Conservation (phyloP, 1,140 invertebrate genomes). For the Apis florea region DNA sequence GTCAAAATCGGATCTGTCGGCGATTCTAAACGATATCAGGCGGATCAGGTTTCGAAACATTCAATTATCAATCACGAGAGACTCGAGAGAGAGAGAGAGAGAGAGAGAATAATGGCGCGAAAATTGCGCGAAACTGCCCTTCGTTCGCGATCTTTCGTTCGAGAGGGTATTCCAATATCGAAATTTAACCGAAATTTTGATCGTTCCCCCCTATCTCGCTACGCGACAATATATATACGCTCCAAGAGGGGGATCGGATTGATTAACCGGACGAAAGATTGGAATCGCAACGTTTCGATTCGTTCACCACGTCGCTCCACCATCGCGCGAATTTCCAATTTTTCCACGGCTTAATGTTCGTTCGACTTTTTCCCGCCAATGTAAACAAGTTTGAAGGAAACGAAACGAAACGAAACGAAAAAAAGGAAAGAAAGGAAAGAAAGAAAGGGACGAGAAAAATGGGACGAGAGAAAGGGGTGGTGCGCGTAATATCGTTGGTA, state of each 20-base stretch:
- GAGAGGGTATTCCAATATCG: background rate
- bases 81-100: too few species aligned
- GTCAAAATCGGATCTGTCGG: background rate
- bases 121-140: slow-evolving; percentile 38
- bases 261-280: slow-evolving; percentile 27
- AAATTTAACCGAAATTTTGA: slow-evolving; percentile 36
- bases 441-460: background rate
- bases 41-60: background rate
- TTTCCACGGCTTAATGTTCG: background rate
- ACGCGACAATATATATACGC: too few species aligned
- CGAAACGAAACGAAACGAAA: background rate
- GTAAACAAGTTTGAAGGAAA: background rate
- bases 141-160: background rate
- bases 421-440: too few species aligned
- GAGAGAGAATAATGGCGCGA: slow-evolving; percentile 58
- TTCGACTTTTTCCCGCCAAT: background rate
- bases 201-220: background rate
- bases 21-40: slow-evolving; percentile 38
- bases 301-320: background rate
- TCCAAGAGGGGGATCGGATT: too few species aligned
- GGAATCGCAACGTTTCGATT: slow-evolving; percentile 16
- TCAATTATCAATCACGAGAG: slow-evolving; percentile 63
- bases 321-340: background rate
- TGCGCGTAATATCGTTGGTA: background rate
- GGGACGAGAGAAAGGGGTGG: background rate